phyloP scores from a whole-genome alignment of 2,888 invertebrate species.

The Chouioia cunea region DNA sequence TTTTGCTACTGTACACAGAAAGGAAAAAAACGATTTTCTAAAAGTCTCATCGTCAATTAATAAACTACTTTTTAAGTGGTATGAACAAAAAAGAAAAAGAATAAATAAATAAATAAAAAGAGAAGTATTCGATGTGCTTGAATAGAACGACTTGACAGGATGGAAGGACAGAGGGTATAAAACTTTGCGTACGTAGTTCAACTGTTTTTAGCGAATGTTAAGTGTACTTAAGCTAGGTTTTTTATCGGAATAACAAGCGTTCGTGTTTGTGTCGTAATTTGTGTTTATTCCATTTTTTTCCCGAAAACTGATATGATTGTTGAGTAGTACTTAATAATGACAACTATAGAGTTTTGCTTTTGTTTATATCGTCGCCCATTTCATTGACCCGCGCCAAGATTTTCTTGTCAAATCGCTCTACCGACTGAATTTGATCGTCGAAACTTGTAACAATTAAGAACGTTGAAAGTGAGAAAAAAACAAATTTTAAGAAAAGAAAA shows the following conservation, averaged over 20 bases:
- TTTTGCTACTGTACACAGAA: slow-evolving; percentile 21
- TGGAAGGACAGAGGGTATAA: background rate
- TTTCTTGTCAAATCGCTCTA: slow-evolving; percentile 45
- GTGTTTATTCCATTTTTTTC: background rate
- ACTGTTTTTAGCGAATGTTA: too few relatives aligned
- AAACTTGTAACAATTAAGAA: slow-evolving; percentile 27
- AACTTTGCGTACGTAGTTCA: too few relatives aligned
- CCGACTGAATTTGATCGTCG: slow-evolving; percentile 39
- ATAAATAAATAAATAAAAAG: slow-evolving; percentile 18
- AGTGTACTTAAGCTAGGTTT: background rate
- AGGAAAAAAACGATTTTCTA: slow-evolving; percentile 38
- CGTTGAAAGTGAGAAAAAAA: slow-evolving; percentile 30
- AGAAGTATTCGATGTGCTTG: slow-evolving; percentile 36
- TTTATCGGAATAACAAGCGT: slow-evolving; percentile 15
- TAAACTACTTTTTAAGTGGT: slow-evolving; percentile 26
- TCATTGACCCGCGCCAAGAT: slow-evolving; percentile 6
- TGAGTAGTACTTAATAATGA: too few relatives aligned
- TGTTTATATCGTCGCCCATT: background rate
- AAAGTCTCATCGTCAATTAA: slow-evolving; percentile 46
- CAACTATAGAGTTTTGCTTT: too few relatives aligned
- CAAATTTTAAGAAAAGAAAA: slow-evolving; percentile 2
- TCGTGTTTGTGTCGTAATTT: slow-evolving; percentile 13
- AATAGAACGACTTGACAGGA: slow-evolving; percentile 40
- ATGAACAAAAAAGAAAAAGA: too few relatives aligned
- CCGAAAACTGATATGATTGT: too few relatives aligned